Evolutionary conservation across 1,140 invertebrate species (phyloP).

Genomic region (Dinoponera quadriceps): DNA sequence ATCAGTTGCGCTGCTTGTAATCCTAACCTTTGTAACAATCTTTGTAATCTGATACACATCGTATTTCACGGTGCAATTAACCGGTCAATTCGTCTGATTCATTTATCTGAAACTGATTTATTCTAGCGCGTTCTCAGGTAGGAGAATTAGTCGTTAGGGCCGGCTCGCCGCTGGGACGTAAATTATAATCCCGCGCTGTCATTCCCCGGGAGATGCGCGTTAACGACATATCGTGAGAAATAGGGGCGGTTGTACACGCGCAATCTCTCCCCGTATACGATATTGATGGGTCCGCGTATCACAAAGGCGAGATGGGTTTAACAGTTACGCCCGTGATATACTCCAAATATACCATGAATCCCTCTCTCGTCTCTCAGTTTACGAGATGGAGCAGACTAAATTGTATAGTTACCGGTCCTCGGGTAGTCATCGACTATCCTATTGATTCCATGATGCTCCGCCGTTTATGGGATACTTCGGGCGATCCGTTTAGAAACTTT

Average conservation of each 20-base stretch:
- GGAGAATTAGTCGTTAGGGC: not conserved
- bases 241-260: not conserved
- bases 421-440: not conserved
- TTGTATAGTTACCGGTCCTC: conserved; percentile 10
- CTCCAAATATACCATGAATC: not conserved
- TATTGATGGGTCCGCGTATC: conserved; percentile 9
- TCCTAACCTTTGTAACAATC: no score
- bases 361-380: not conserved
- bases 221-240: conserved; percentile 26
- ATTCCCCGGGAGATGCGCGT: not conserved
- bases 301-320: conserved; percentile 8
- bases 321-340: conserved; percentile 9
- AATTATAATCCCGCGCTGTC: conserved; percentile 41
- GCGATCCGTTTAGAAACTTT: not conserved
- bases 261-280: not conserved
- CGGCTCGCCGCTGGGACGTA: not conserved
- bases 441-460: conserved; percentile 17
- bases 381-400: conserved; percentile 11
- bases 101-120: not conserved
- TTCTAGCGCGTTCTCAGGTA: not conserved
- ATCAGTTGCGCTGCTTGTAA: no score
- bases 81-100: no score
- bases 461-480: conserved; percentile 16
- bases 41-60: no score
- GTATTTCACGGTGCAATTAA: no score